Percentiles rank a stretch among this genome's conserved stretches.
These are phyloP conservation scores for Ooceraea biroi DNA, from an alignment of 1,140 invertebrate species.

Conservation along the genomic window DNA sequence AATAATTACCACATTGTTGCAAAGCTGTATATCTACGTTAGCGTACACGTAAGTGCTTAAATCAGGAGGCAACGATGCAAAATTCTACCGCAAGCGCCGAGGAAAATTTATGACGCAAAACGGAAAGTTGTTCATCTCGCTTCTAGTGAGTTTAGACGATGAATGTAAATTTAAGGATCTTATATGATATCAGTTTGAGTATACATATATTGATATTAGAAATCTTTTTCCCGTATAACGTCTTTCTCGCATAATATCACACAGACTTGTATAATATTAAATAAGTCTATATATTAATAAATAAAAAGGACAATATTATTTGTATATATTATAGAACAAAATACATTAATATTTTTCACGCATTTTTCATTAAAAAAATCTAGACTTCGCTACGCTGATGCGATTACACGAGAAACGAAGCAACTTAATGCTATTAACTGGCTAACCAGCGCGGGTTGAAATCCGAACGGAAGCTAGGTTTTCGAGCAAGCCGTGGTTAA, in stretches of 20 bases:
- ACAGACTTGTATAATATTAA: neutral
- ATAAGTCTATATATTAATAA: neutral
- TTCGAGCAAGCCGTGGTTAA: neutral
- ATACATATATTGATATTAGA: neutral
- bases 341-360: neutral
- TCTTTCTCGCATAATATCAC: no score
- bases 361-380: neutral
- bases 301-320: neutral
- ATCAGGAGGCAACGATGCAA: slow-evolving; percentile 22
- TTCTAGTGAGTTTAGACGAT: neutral
- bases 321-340: no score
- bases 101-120: slow-evolving; percentile 32
- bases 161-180: neutral
- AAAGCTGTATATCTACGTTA: neutral
- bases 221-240: neutral
- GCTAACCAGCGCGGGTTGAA: neutral
- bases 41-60: slow-evolving; percentile 9
- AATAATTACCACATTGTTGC: slow-evolving; percentile 7
- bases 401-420: slow-evolving; percentile 26
- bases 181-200: neutral
- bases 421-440: slow-evolving; percentile 26
- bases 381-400: slow-evolving; percentile 21
- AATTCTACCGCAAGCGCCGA: slow-evolving; percentile 10
- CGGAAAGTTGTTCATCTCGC: slow-evolving; percentile 31
- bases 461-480: slow-evolving; percentile 25